A percentile compares a stretch with the other conserved stretches of the same genome.
Evolutionary conservation across 2,888 invertebrate genomes (phyloP).

Genomic region (Pyrocoelia pectoralis): DNA sequence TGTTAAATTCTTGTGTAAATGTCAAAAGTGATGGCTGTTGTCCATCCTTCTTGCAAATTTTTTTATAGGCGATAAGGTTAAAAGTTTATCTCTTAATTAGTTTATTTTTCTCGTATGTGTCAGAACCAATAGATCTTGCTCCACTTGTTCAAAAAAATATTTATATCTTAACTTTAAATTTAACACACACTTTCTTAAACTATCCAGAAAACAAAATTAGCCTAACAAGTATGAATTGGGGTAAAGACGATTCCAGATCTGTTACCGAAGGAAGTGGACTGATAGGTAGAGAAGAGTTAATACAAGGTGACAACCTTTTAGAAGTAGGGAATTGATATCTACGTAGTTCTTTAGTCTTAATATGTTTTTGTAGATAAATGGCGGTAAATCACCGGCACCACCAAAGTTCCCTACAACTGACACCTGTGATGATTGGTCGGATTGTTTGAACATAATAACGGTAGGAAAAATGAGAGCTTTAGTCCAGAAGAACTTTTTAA

Average conservation of each 20-base stretch:
- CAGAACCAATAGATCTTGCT: too few species aligned
- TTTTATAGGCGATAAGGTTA: too few species aligned
- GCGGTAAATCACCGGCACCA: not conserved
- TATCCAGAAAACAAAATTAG: slow-evolving; percentile 85
- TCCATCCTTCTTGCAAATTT: too few species aligned
- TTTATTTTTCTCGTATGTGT: too few species aligned
- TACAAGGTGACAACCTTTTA: slow-evolving; percentile 73
- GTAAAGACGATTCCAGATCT: slow-evolving; percentile 81
- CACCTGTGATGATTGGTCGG: slow-evolving; percentile 65
- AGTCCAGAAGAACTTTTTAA: slow-evolving; percentile 87
- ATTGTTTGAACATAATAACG: slow-evolving; percentile 72
- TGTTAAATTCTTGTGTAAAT: too few species aligned
- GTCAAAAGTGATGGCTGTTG: too few species aligned
- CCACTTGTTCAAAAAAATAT: too few species aligned
- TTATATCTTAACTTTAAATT: too few species aligned
- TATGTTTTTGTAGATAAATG: not conserved
- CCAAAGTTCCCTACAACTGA: slow-evolving; percentile 59
- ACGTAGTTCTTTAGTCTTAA: slow-evolving; percentile 44
- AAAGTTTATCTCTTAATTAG: too few species aligned
- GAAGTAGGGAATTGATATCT: too few species aligned
- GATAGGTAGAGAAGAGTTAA: slow-evolving; percentile 86
- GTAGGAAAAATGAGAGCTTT: slow-evolving; percentile 85
- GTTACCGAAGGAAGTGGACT: slow-evolving; percentile 88
- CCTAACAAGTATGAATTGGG: slow-evolving; percentile 82
- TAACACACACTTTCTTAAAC: slow-evolving; percentile 91